These are phyloP conservation scores for Scolopax rusticola DNA, from an alignment of 2,797 vertebrate genomes.

Conservation along the genomic window DNA sequence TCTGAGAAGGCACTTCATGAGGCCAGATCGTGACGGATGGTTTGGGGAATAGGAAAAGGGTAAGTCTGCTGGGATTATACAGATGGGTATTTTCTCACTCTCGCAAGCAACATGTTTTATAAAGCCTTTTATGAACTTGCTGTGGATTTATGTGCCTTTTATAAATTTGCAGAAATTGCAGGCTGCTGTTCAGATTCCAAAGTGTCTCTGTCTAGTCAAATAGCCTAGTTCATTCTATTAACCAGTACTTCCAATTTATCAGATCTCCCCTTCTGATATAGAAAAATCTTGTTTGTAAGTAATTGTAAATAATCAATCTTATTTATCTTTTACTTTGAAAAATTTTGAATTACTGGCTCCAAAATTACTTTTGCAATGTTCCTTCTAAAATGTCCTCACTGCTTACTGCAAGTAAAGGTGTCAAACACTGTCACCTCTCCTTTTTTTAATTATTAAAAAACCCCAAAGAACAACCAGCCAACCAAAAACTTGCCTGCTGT, in stretches of 20 bases:
- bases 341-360: background rate
- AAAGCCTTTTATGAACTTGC: background rate
- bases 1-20: background rate
- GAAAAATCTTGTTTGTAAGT: background rate
- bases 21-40: background rate
- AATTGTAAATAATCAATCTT: background rate
- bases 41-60: background rate
- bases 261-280: background rate
- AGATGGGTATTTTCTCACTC: background rate
- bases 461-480: no score
- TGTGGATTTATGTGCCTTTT: background rate
- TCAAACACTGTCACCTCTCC: background rate
- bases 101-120: fast-evolving
- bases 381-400: background rate
- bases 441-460: background rate
- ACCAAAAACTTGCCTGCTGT: background rate
- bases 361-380: background rate
- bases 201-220: background rate
- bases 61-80: background rate
- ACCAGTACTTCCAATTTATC: background rate
- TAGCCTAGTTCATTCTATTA: background rate
- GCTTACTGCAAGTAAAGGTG: background rate
- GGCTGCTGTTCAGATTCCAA: background rate
- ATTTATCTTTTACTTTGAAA: background rate
- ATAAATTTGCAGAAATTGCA: background rate